A percentile compares a stretch with the other conserved stretches of the same genome.
These are phyloP conservation scores for Drosophila acutilabella DNA, from an alignment of 2,888 invertebrate species.

Conservation along the genomic window DNA sequence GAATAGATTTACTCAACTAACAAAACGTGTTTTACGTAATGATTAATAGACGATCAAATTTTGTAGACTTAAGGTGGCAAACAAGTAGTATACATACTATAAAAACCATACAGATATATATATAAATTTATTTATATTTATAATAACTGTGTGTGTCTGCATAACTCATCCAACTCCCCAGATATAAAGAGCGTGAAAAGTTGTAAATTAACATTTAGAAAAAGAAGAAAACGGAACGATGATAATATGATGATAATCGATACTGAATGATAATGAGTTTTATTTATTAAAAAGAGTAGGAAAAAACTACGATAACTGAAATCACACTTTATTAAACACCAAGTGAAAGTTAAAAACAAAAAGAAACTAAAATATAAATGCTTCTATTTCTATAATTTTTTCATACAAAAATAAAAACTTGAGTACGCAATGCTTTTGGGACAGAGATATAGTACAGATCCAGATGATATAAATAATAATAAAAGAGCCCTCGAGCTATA, in stretches of 20 bases:
- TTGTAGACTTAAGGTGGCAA: slow-evolving; percentile 66
- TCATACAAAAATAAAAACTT: slow-evolving; percentile 36
- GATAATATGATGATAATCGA: slow-evolving; percentile 47
- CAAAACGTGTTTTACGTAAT: slow-evolving; percentile 49
- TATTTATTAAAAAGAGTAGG: neutral
- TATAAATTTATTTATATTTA: slow-evolving; percentile 13
- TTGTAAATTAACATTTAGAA: slow-evolving; percentile 67
- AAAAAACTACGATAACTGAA: slow-evolving; percentile 15
- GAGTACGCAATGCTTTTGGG: slow-evolving; percentile 60
- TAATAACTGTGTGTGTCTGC: slow-evolving; percentile 15
- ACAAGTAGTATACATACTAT: slow-evolving; percentile 18
- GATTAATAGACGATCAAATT: slow-evolving; percentile 74
- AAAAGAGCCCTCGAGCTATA: slow-evolving; percentile 62
- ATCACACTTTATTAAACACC: slow-evolving; percentile 59
- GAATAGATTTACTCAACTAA: slow-evolving; percentile 48
- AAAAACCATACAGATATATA: slow-evolving; percentile 19
- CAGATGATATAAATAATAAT: slow-evolving; percentile 67
- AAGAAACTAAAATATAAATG: slow-evolving; percentile 15
- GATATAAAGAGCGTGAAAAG: slow-evolving; percentile 51
- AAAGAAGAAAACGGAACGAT: slow-evolving; percentile 13
- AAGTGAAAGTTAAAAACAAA: slow-evolving; percentile 42
- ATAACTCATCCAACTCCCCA: slow-evolving; percentile 18
- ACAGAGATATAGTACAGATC: slow-evolving; percentile 39
- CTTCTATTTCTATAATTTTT: slow-evolving; percentile 60
- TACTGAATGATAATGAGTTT: slow-evolving; percentile 43